A percentile compares a stretch with the other conserved stretches of the same genome.
Evolutionary conservation across 2,888 invertebrate species (phyloP).

Genomic region (Drosophila rubida): DNA sequence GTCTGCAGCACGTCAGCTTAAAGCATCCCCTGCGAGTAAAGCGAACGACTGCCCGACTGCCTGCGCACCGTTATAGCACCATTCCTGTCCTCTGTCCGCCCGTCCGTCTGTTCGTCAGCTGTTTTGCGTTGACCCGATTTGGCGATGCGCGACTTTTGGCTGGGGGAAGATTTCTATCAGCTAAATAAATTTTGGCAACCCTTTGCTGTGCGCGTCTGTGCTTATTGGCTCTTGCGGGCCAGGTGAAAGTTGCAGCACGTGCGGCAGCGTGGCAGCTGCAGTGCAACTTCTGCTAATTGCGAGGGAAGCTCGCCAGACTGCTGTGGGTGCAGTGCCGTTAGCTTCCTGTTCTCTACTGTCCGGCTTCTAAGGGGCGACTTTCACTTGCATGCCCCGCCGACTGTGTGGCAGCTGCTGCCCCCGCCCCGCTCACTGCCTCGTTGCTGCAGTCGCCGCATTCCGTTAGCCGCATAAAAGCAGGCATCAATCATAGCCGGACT

Average conservation of each 20-base stretch:
- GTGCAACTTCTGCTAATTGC: no score
- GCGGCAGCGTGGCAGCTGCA: conserved; percentile 23
- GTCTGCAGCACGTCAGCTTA: no score
- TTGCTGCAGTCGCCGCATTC: conserved; percentile 13
- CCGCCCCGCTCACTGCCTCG: no score
- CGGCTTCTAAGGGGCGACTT: background rate
- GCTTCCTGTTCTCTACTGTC: conserved; percentile 28
- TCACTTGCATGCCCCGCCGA: background rate
- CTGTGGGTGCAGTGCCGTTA: conserved; percentile 46
- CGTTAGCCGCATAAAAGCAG: conserved; percentile 75
- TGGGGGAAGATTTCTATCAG: conserved; percentile 71
- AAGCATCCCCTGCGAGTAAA: no score
- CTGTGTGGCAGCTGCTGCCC: conserved; percentile 27
- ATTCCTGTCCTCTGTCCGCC: conserved; percentile 1
- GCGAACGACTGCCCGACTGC: no score
- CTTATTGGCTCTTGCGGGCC: background rate
- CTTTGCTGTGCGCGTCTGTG: conserved; percentile 18
- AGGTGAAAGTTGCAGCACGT: conserved; percentile 60
- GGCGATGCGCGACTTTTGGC: conserved; percentile 1
- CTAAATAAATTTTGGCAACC: conserved; percentile 56
- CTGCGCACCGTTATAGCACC: conserved; percentile 14
- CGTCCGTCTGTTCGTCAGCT: conserved; percentile 33
- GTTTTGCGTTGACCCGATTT: conserved; percentile 45
- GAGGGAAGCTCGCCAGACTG: conserved; percentile 18
- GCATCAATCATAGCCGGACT: conserved; percentile 71